phyloP scores from a whole-genome alignment of 2,888 invertebrate species.

The Seladonia tumulorum region DNA sequence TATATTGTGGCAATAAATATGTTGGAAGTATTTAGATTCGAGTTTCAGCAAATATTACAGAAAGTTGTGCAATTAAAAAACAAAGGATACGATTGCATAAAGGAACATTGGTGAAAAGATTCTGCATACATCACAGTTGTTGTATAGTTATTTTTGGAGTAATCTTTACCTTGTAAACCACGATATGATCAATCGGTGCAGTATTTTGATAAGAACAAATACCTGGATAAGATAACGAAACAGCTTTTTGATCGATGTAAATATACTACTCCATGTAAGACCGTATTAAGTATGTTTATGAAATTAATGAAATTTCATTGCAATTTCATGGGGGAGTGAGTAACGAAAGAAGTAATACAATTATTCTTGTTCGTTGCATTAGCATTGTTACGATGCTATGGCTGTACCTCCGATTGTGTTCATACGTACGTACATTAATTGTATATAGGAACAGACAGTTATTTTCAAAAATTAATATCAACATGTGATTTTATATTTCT shows the following conservation, averaged over 20 bases:
- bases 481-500: background rate
- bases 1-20: background rate
- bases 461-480: background rate
- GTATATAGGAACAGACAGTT: conserved; percentile 44
- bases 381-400: background rate
- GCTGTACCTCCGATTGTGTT: background rate
- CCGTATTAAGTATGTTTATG: background rate
- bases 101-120: conserved; percentile 3
- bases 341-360: background rate
- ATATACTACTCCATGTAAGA: background rate
- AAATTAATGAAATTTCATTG: background rate
- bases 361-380: background rate
- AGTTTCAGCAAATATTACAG: background rate
- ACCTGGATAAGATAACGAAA: conserved; percentile 53
- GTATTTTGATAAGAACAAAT: conserved; percentile 46
- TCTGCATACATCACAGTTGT: conserved; percentile 27
- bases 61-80: background rate
- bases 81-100: conserved; percentile 21
- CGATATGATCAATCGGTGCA: conserved; percentile 38
- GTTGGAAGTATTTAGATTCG: conserved; percentile 35
- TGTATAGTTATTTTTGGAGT: conserved; percentile 10
- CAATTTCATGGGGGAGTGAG: background rate
- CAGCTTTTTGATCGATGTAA: conserved; percentile 30
- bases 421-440: background rate
- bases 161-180: conserved; percentile 34